These are phyloP conservation scores for Tridacna crocea DNA, from an alignment of 2,888 invertebrate genomes.

Conservation along the genomic window DNA sequence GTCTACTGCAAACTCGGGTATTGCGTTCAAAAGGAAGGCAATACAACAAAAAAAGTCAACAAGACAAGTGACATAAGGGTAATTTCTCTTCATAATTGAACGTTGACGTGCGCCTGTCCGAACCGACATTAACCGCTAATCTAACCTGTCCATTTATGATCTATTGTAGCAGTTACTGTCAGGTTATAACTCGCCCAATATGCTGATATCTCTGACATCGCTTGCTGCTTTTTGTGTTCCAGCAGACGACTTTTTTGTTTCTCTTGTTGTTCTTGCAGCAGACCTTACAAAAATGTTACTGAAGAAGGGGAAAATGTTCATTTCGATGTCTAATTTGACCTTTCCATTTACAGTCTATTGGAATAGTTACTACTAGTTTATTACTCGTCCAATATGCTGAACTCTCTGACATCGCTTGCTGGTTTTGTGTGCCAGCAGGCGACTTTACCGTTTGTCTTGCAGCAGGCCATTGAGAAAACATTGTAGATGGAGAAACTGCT, in stretches of 20 bases:
- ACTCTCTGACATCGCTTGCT: neutral
- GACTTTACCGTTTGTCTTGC: too few relatives aligned
- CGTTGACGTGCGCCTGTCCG: slow-evolving; percentile 27
- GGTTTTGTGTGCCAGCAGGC: neutral
- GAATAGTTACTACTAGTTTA: neutral
- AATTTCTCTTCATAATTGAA: slow-evolving; percentile 31
- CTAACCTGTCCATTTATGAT: slow-evolving; percentile 26
- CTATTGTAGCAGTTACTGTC: slow-evolving; percentile 22
- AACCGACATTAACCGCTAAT: slow-evolving; percentile 22
- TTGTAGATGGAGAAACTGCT: too few relatives aligned
- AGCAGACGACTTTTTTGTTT: neutral
- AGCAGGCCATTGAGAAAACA: too few relatives aligned
- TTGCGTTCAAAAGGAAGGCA: neutral
- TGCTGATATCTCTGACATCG: neutral
- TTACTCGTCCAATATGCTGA: neutral
- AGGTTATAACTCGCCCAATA: slow-evolving; percentile 12
- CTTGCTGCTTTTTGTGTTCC: neutral
- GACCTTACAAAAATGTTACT: neutral
- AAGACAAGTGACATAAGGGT: neutral
- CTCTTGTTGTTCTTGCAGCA: neutral
- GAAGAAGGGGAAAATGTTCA: neutral
- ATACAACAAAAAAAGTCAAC: too few relatives aligned
- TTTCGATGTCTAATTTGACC: neutral
- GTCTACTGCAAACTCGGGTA: neutral
- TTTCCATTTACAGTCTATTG: neutral